Conservation (phyloP, 2,113 vertebrate species). For the Microcebus griseorufus region DNA sequence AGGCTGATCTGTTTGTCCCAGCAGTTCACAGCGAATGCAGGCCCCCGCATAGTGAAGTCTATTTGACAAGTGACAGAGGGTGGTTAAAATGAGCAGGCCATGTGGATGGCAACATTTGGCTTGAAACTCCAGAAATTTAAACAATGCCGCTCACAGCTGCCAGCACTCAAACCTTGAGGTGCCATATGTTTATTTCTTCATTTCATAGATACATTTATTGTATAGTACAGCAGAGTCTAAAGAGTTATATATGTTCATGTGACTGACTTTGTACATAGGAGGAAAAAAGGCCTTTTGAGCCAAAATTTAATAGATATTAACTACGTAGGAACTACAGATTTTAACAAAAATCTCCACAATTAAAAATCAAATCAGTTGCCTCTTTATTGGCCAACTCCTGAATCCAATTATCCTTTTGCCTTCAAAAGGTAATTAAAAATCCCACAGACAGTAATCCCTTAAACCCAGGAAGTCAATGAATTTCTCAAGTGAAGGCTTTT, state of each 20-base stretch:
- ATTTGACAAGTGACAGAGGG: not conserved
- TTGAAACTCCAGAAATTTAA: not conserved
- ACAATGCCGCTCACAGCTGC: not conserved
- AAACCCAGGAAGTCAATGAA: not conserved
- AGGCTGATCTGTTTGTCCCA: not conserved
- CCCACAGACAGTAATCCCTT: not conserved
- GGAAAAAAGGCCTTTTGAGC: not conserved
- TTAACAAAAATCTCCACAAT: not conserved
- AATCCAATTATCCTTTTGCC: constrained; percentile 5
- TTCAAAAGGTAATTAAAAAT: constrained; percentile 45
- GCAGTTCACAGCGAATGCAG: not conserved
- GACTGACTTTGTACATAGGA: not conserved
- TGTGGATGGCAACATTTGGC: not conserved
- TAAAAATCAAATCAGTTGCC: constrained; percentile 23
- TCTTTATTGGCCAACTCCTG: not conserved
- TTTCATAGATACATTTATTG: not conserved
- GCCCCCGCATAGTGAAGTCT: not conserved
- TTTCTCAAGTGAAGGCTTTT: constrained; percentile 39
- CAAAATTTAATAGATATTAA: not conserved
- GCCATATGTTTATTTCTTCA: not conserved
- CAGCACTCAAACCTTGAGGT: not conserved
- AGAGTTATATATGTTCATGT: not conserved
- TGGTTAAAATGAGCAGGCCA: not conserved
- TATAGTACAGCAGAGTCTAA: not conserved
- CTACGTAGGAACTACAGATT: not conserved